These are phyloP conservation scores for Bombus fervidus DNA, from an alignment of 1,140 invertebrate genomes.

Conservation along the genomic window DNA sequence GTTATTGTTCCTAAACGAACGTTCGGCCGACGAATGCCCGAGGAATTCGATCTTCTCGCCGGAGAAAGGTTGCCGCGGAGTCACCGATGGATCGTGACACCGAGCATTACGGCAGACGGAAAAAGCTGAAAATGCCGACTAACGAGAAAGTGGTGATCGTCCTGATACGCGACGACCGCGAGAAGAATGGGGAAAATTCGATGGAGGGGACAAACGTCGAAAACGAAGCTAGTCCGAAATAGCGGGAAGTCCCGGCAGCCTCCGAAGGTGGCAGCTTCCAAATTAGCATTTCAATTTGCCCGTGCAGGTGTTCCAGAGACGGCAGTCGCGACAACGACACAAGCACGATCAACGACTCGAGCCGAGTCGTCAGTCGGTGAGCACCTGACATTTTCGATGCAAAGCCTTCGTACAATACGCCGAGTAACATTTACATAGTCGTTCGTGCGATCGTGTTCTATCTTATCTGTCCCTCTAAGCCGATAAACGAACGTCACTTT, in stretches of 20 bases:
- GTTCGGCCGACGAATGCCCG: background rate
- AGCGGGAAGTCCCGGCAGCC: no score
- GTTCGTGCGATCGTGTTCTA: slow-evolving; percentile 3
- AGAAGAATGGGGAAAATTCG: background rate
- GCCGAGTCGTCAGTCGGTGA: slow-evolving; percentile 9
- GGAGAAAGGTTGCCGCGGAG: background rate
- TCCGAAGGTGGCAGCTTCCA: background rate
- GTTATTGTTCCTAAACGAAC: slow-evolving; percentile 54
- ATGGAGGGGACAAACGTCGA: background rate
- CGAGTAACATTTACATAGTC: slow-evolving; percentile 49
- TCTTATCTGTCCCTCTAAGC: slow-evolving; percentile 35
- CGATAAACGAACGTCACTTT: slow-evolving; percentile 35
- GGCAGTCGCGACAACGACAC: slow-evolving; percentile 23
- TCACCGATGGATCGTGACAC: background rate
- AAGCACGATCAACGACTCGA: slow-evolving; percentile 32
- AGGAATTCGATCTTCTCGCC: slow-evolving; percentile 11
- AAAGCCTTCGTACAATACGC: slow-evolving; percentile 19
- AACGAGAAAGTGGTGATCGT: no score
- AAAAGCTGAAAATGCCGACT: background rate
- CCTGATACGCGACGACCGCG: background rate
- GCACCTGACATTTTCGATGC: slow-evolving; percentile 65
- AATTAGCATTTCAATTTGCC: slow-evolving; percentile 70
- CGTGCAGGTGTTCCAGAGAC: slow-evolving; percentile 51
- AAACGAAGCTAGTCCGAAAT: background rate
- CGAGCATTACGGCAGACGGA: background rate